Conservation (phyloP, 2,888 invertebrate species). For the Mythimna pallens region DNA sequence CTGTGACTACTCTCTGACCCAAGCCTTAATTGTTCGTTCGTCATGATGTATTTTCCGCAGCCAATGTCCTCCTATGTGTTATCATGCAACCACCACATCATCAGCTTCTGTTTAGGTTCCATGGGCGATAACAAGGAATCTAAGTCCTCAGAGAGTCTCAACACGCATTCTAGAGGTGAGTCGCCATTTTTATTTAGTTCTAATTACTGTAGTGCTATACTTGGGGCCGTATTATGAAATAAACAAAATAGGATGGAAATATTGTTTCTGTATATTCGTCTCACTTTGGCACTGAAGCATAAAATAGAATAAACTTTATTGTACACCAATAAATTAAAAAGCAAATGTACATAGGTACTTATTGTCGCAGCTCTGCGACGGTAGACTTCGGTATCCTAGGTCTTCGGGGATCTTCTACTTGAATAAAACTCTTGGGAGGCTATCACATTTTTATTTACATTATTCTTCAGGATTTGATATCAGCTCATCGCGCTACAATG, state of each 20-base stretch:
- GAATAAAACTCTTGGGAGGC: too few relatives aligned
- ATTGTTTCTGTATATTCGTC: neutral
- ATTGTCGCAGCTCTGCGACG: too few relatives aligned
- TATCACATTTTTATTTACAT: too few relatives aligned
- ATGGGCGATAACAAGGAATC: constrained; percentile 87
- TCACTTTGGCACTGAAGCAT: neutral
- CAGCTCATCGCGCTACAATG: too few relatives aligned
- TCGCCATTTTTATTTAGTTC: constrained; percentile 18
- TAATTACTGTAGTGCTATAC: neutral
- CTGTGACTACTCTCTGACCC: neutral
- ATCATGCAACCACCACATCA: constrained; percentile 43
- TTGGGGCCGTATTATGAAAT: neutral
- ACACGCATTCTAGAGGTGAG: constrained; percentile 85
- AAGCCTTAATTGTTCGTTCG: neutral
- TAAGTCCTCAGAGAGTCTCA: constrained; percentile 86
- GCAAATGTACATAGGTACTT: too few relatives aligned
- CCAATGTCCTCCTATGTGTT: constrained; percentile 34
- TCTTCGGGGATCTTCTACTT: too few relatives aligned
- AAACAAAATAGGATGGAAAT: too few relatives aligned
- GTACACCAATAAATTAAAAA: too few relatives aligned
- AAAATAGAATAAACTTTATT: too few relatives aligned
- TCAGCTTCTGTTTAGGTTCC: constrained; percentile 77
- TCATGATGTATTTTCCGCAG: constrained; percentile 14
- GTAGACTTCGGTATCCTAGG: too few relatives aligned
- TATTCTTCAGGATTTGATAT: too few relatives aligned